Evolutionary conservation across 2,888 invertebrate species (phyloP).

Genomic region (Hymenopus coronatus): DNA sequence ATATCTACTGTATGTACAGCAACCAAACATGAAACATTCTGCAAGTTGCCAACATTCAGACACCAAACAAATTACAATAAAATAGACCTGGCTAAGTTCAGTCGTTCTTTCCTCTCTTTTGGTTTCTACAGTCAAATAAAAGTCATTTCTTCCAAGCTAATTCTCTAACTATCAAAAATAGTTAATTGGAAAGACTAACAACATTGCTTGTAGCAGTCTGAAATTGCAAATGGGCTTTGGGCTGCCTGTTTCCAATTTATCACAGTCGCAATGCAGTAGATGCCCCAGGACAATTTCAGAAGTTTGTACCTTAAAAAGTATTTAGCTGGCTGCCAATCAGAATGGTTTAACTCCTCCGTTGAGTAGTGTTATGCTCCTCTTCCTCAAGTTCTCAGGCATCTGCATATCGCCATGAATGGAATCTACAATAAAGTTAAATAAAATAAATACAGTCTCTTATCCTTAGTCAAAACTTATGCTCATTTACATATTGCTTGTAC

Average conservation of each 20-base stretch:
- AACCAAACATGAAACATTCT: neutral
- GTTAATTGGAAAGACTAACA: neutral
- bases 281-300: neutral
- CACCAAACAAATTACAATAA: neutral
- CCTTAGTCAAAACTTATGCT: too few species aligned
- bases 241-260: neutral
- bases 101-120: neutral
- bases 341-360: slow-evolving; percentile 22
- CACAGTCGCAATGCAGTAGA: neutral
- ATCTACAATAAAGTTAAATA: slow-evolving; percentile 3
- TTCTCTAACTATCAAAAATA: slow-evolving; percentile 4
- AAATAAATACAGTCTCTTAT: too few species aligned
- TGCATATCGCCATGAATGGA: slow-evolving; percentile 19
- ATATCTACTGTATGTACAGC: neutral
- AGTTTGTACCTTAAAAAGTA: slow-evolving; percentile 7
- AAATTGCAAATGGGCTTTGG: neutral
- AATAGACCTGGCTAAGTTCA: neutral
- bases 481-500: too few species aligned
- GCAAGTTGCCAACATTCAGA: neutral
- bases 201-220: neutral
- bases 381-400: slow-evolving; percentile 24
- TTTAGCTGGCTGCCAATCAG: neutral
- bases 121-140: neutral
- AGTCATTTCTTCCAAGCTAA: neutral
- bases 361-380: slow-evolving; percentile 11